A percentile compares a stretch with the other conserved stretches of the same genome.
phyloP scores from a whole-genome alignment of 2,113 vertebrate species.

The Lepus americanus region DNA sequence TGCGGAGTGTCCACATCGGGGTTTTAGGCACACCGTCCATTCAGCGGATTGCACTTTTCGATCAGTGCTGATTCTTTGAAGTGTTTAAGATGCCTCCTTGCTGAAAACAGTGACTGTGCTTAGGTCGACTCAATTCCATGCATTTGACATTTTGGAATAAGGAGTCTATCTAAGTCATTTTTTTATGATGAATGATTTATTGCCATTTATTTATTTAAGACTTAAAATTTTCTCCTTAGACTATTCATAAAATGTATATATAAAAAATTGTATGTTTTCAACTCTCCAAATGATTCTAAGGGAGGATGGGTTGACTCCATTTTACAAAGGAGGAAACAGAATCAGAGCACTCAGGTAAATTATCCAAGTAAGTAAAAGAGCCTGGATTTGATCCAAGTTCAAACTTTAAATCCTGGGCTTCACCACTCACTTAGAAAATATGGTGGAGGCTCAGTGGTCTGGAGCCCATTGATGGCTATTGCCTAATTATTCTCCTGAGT shows the following conservation, averaged over 20 bases:
- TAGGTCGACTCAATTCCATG: background rate
- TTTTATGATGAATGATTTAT: constrained; percentile 6
- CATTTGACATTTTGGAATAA: constrained; percentile 30
- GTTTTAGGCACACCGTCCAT: background rate
- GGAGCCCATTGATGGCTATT: background rate
- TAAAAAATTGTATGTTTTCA: background rate
- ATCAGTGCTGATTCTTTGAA: background rate
- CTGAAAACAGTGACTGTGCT: background rate
- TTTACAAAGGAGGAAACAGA: constrained; percentile 48
- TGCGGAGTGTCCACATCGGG: background rate
- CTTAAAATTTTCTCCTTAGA: constrained; percentile 4
- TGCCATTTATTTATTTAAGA: constrained; percentile 22
- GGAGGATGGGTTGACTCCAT: background rate
- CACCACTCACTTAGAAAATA: background rate
- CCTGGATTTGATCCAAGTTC: background rate
- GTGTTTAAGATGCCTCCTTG: constrained; percentile 22
- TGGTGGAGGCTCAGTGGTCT: background rate
- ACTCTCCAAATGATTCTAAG: background rate
- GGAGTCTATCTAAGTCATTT: background rate
- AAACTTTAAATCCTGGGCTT: background rate
- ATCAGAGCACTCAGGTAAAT: constrained; percentile 9
- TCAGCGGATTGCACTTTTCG: background rate
- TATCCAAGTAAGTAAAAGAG: background rate
- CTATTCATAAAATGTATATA: background rate
- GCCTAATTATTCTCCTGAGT: background rate